Conservation (phyloP, 2,888 invertebrate species). For the Drosophila neotestacea region DNA sequence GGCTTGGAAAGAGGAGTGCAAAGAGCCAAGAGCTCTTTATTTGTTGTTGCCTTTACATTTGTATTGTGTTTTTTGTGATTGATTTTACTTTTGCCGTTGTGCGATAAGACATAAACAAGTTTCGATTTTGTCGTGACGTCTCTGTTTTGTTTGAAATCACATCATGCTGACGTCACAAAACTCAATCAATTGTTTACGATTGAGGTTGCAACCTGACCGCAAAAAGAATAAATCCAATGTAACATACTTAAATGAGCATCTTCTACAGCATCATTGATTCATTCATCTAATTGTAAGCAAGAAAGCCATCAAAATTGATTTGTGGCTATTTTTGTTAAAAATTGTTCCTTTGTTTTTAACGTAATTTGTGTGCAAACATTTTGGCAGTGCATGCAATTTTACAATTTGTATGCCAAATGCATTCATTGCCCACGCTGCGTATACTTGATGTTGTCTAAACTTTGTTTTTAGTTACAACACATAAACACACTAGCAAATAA, state of each 20-base stretch:
- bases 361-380: conserved; percentile 32
- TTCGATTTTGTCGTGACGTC: conserved; percentile 24
- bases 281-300: not conserved
- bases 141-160: not conserved
- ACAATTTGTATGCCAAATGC: conserved; percentile 39
- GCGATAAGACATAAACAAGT: conserved; percentile 5
- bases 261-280: conserved; percentile 8
- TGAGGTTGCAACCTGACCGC: conserved; percentile 1
- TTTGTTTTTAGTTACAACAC: conserved; percentile 53
- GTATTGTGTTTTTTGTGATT: conserved; percentile 1
- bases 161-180: conserved; percentile 39
- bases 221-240: not conserved
- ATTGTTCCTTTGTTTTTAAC: conserved; percentile 23
- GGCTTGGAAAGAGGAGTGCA: not conserved
- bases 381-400: conserved; percentile 20
- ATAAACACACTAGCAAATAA: conserved; percentile 47
- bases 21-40: not conserved
- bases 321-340: conserved; percentile 22
- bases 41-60: conserved; percentile 17
- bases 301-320: conserved; percentile 40
- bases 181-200: conserved; percentile 3
- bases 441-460: conserved; percentile 62
- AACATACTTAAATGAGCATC: not conserved
- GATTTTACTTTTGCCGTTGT: not conserved
- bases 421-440: conserved; percentile 61